Evolutionary conservation across 2,113 vertebrate genomes (phyloP), one percentile per base, ranked within the genome.

Genomic region (Malurus elegans): DNA sequence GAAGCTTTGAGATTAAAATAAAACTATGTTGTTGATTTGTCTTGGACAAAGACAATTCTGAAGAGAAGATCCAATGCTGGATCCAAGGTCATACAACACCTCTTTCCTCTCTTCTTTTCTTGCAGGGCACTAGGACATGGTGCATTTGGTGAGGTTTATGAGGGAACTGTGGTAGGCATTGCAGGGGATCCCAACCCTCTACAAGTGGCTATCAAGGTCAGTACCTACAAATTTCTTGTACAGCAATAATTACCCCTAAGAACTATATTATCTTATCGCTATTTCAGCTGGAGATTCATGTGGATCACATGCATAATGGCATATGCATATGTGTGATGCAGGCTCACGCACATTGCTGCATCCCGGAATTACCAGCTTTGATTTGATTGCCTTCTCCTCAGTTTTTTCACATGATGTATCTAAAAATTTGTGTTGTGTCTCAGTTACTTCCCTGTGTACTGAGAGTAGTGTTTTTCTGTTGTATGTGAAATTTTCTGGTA

Each of bases 131-230:
- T 99, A n/a, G 99, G 99, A 80, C 98, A 98, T 12, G 98, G 98
- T 66, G 99, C 99, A 9, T 99, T 99, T 95, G 99, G 99, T 54
- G 99, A 99, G 91, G 98, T 99, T 73, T 99, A 99, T 65, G 98
- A 99, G 94, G 99, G 99, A 54, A 98, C 98, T 4, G 98, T 99
- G 80, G 97, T 98, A 71, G 99, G 98, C 71, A 98, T 99, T 96
- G 97, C 97, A 58, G 97, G 98, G 62, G 98, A 99, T 78, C 98
- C 98, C 70, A 97, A 75, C 50, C 97, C 98, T 62, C 97, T 99
- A 94, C 98, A 98, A 92, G 99, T 99, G 80, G 99, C 99, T 87
- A 97, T 99, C 96, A 99, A 99, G 99, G 99, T 99, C 88, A 98
- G 97, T 96, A 83, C 50, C 32, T 24, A 79, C 45, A 78, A 34